These are phyloP conservation scores for Saguinus midas DNA, from an alignment of 2,113 vertebrate genomes.

Conservation along the genomic window DNA sequence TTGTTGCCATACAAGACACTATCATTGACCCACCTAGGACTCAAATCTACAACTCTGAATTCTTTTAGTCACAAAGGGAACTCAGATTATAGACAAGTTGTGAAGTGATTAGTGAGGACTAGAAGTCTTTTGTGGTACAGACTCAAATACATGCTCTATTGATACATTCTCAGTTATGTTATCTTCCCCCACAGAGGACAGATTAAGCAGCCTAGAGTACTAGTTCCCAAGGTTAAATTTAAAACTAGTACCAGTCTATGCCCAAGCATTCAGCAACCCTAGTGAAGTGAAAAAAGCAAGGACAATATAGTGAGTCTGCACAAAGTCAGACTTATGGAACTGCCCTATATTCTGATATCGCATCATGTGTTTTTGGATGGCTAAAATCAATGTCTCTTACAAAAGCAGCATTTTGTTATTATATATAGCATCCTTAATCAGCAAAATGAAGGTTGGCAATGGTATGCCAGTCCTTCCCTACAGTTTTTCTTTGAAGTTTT, in stretches of 20 bases:
- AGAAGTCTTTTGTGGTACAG: not conserved
- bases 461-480: not conserved
- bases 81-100: not conserved
- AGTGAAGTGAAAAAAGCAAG: not conserved
- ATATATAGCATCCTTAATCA: not conserved
- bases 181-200: not conserved
- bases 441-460: not conserved
- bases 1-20: not conserved
- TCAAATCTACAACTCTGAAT: not conserved
- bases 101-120: not conserved
- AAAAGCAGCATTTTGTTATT: not conserved
- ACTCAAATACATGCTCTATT: not conserved
- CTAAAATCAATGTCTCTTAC: not conserved
- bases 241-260: not conserved
- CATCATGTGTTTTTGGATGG: not conserved
- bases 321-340: not conserved
- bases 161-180: not conserved
- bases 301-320: not conserved
- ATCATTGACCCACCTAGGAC: not conserved
- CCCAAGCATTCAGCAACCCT: not conserved
- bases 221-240: not conserved
- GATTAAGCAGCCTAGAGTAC: not conserved
- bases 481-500: not conserved
- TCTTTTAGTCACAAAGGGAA: not conserved
- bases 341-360: not conserved